Base-by-base conservation (phyloP, 2,113 vertebrate species). In the Cebus imitator region DNA sequence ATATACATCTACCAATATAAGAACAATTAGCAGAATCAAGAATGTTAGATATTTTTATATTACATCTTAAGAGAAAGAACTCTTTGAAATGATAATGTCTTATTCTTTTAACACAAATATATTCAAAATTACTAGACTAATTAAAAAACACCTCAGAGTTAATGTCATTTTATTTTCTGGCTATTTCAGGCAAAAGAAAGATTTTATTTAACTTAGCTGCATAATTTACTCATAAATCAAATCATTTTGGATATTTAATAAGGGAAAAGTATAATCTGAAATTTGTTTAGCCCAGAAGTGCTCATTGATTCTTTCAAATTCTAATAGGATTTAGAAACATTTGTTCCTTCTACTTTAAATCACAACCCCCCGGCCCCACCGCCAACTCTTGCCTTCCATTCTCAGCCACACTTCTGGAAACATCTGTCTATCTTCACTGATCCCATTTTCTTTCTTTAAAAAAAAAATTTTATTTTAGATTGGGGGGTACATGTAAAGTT, bases 31-130 rank as follows among this genome's bases (percentile, higher is more conserved):
- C 94, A 98, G 98, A 97, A 97, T 93, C 86, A 85, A 98, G 97
- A 96, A 95, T 48, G 76, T 91, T 96, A 97, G 92, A 97, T 95
- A 95, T 97, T 97, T 98, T 98, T 96, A 98, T 96, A 95, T 94
- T 98, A 96, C 64, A 95, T 45, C 75, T 96, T 87, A 94, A 96
- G 61, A 97, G 90, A 94, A 96, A 98, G 40, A 92, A 90, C 8
- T 98, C 90, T 97, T 97, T 72, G 50, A 96, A 97, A 97, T 97
- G 96, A 96, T 94, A 96, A 83, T 96, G n/a, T 96, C 91, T 94
- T 93, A 87, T 96, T 96, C 61, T 64, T 98, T 97, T 97, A 92
- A 96, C 87, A 96, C 94, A 52, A 97, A 90, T 98, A 98, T 94
- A 52, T 17, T 95, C 93, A 97, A 86, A 98, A 97, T 96, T 97